Evolutionary conservation across 2,113 vertebrate species (phyloP).

Genomic region (Limnothrissa miodon): DNA sequence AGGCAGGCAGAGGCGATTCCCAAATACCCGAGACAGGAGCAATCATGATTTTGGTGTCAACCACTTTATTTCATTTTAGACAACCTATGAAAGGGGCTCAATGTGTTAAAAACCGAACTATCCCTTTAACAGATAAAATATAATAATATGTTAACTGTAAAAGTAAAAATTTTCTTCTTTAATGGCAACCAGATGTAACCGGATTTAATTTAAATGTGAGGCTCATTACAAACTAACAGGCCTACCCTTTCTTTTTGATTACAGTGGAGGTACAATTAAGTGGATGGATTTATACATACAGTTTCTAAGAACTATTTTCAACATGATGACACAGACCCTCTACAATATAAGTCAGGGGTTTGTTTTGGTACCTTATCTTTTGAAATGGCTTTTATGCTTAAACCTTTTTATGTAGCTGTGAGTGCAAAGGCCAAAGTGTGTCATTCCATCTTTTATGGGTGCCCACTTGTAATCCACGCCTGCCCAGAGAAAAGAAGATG

Average conservation of each 20-base stretch:
- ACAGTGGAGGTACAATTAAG: too few species aligned
- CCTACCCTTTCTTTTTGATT: not conserved
- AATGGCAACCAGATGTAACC: not conserved
- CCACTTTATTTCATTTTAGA: too few species aligned
- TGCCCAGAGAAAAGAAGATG: not conserved
- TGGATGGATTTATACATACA: too few species aligned
- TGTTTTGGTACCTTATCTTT: not conserved
- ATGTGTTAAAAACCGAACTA: too few species aligned
- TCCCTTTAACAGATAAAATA: too few species aligned
- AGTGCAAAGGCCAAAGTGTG: conserved; percentile 6
- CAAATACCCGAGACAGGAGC: too few species aligned
- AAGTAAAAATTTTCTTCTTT: not conserved
- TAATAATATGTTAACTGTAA: too few species aligned
- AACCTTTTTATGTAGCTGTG: not conserved
- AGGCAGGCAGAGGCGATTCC: too few species aligned
- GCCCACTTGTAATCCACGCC: not conserved
- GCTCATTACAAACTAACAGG: too few species aligned
- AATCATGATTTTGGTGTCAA: too few species aligned
- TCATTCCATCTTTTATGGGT: not conserved
- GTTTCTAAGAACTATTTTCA: not conserved
- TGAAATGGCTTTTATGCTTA: not conserved
- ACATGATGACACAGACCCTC: not conserved
- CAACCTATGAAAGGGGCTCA: too few species aligned
- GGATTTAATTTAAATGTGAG: too few species aligned
- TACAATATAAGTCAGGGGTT: not conserved